Conservation (phyloP, 2,113 vertebrate genomes). For the Narcine bancroftii region DNA sequence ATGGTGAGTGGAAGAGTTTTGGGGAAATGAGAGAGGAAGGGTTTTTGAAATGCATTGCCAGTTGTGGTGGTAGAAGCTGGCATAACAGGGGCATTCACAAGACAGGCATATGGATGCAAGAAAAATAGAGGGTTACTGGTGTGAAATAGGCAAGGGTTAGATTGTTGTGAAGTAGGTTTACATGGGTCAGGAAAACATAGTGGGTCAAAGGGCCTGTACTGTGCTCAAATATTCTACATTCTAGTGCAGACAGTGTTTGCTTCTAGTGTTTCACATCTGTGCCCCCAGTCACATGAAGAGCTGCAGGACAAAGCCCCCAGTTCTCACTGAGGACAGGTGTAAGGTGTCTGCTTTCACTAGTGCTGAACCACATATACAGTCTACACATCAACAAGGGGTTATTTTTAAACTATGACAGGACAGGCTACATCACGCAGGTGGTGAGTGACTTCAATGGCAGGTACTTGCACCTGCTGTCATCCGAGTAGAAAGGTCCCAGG, state of each 20-base stretch:
- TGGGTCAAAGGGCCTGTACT: too few species aligned
- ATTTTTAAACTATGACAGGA: background rate
- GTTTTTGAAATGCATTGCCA: too few species aligned
- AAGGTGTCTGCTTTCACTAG: constrained; percentile 9
- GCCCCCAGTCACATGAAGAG: background rate
- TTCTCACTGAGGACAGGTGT: background rate
- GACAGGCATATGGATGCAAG: too few species aligned
- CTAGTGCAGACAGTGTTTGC: background rate
- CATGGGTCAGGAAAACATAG: too few species aligned
- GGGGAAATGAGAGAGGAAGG: too few species aligned
- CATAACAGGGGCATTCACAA: too few species aligned
- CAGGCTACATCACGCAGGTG: background rate
- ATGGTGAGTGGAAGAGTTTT: too few species aligned
- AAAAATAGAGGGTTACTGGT: too few species aligned
- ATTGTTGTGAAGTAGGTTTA: too few species aligned
- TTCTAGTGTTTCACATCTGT: background rate
- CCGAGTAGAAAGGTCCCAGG: background rate
- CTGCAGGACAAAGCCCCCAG: background rate
- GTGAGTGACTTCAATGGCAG: background rate
- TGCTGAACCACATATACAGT: background rate
- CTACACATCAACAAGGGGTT: background rate
- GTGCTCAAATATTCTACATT: too few species aligned
- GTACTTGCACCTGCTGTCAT: background rate
- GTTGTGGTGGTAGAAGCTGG: too few species aligned
- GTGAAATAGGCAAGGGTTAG: too few species aligned